Base-by-base conservation (phyloP, 2,797 vertebrate species). In the Anguilla marmorata region DNA sequence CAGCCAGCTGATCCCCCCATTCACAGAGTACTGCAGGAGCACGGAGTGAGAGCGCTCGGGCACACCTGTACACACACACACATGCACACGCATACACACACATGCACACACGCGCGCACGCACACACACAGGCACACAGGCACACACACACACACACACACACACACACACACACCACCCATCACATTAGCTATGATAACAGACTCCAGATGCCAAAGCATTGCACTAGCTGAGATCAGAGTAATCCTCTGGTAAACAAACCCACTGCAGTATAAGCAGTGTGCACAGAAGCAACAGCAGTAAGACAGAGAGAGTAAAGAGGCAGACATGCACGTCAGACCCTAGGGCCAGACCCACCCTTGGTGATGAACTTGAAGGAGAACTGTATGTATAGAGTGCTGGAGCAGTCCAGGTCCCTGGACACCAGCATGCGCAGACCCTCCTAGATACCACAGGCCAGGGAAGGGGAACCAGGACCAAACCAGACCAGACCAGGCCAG, bases 21-120 rank as follows among this genome's bases (percentile, higher is more conserved):
- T 99, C 93, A 98, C 94, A 8, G 98, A 99, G 92, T 97, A 99
- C 92, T 99, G 99, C 90, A 99, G 95, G 86, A 99, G 95, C 89
- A 99, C 96, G 0, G 98, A 99, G 94, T 99, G 97, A 85, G 99
- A 99, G 86, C 98, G 97, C 92, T 99, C 98, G 0, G 98, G 98
- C 5, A 97, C 97, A 56, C 98, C 99, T 99, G 87, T 63, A 90
- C 87, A 48, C 41, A 89, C 37, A 86, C 48, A 82, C 52, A 90
- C 56, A 27, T 12, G 56, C 60, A 84, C 56, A 84, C 50, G 87
- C 52, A 85, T 72, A 48, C 86, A 58, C 58, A 48, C 84, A 54
- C 56, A 54, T 30, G 58, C 33, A 1, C 33, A 33, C 33, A 33
- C 33, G 1, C 33, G 4, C 66, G 33, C n/a, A 33, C 27, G 88